Base-by-base conservation (phyloP, 2,888 invertebrate genomes). In the Phanerotoma sp. region DNA sequence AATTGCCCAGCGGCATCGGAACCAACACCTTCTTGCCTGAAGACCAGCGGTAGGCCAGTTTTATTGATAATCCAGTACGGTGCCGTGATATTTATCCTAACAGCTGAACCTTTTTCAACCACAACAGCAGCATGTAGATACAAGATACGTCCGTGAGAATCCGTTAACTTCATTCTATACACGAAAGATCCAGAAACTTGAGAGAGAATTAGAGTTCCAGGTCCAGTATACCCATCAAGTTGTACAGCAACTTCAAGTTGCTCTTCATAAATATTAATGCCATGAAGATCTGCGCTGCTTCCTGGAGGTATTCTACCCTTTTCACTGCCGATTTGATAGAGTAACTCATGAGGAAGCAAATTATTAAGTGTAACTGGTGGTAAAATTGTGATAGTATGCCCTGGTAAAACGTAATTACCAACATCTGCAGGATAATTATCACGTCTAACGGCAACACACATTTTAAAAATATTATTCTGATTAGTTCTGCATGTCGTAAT, bases 11-110 rank as follows among this genome's bases (percentile, higher is more conserved):
- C 90, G 60, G 90, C 88, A 68, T 87, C 89, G 21, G 79, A 74
- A 10, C 84, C 83, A 11, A 86, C 85, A 1, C 92, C 91, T 75
- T 93, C 95, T 78, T 97, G 96, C 65, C 89, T 86, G 77, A 96
- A 95, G 51, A 99, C 89, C 57, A 99, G 80, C n/a, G 98, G 97
- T 58, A 99, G 80, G 0, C 97, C 97, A 5, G 96, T 91, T 77
- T 92, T 91, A 80, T 99, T 98, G 56, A 98, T 87, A 63, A 99
- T 85, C 97, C 97, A 98, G 79, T 89, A 96, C 3, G 93, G 90
- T 3, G 92, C 90, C 45, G 87, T 88, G 21, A 96, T 82, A 16
- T 85, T 85, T 65, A 93, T 82, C 18, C 70, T 82, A 56, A 87
- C 77, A 6, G 84, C 84, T n/a, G 80, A 83, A 13, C 86, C 87